phyloP scores from a whole-genome alignment of 2,113 vertebrate species.

The Paradisaea rubra region DNA sequence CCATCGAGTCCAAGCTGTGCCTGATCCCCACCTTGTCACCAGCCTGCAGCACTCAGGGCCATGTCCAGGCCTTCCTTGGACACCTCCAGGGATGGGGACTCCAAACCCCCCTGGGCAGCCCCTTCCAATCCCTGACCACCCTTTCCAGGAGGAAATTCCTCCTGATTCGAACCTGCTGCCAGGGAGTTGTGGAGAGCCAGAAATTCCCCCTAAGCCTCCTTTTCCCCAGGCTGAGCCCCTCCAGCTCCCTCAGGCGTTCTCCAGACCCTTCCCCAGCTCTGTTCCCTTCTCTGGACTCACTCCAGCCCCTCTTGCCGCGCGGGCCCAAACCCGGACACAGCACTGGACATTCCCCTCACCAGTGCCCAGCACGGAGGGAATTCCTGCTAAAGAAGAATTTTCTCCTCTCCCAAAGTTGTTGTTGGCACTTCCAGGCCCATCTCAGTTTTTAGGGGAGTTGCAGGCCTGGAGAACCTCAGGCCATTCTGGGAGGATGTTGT shows the following conservation, averaged over 20 bases:
- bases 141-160: neutral
- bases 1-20: accelerated
- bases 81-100: accelerated
- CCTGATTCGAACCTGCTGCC: neutral
- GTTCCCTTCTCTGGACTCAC: accelerated
- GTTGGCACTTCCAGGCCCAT: neutral
- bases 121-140: accelerated
- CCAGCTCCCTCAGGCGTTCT: neutral
- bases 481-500: neutral
- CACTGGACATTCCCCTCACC: accelerated
- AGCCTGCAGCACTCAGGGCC: neutral
- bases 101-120: neutral
- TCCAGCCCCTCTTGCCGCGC: neutral
- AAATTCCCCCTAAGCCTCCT: neutral
- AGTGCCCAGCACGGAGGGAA: accelerated
- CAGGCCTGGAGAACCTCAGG: neutral
- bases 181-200: neutral
- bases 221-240: neutral
- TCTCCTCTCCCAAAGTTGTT: neutral
- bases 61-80: accelerated
- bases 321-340: neutral
- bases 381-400: neutral
- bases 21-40: accelerated
- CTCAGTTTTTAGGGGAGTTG: accelerated
- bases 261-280: neutral